Evolutionary conservation across 2,113 vertebrate genomes (phyloP), one percentile per base, ranked within the genome.

Genomic region (Hiodon tergisus): DNA sequence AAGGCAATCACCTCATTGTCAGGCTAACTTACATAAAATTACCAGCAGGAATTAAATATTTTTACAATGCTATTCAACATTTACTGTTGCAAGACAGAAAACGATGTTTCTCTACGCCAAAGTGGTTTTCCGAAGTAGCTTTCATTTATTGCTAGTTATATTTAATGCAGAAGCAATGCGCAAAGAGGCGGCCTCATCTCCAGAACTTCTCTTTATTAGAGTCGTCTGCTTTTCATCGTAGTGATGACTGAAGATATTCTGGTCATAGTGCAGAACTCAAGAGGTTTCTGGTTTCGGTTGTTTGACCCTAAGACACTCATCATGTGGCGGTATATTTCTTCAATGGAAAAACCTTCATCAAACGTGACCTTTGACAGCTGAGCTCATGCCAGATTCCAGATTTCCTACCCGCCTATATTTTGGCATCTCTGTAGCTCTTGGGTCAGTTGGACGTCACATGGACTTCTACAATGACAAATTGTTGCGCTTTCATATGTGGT

Each of bases 391-490:
- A 46, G 46, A 66, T 75, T 52, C 57, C 69, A 58, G 46, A 1
- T 31, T 31, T 31, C 31, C 31, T 31, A 31, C 31, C 31, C 31
- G 31, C 31, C 31, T 31, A 31, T 31, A 31, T 31, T 31, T 31
- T 57, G 17, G 13, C 60, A 67, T 65, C 52, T 54, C 70, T 77
- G 69, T 77, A 55, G 72, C 69, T 47, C 55, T 68, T 76, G 69
- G 50, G 57, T 79, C 74, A 76, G 57, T 9, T 46, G 68, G 73
- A 72, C 78, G 72, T 63, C 60, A 62, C 60, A 67, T 50, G 60
- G 69, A 75, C 78, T 63, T 63, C 58, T 57, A 10, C 10, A 2
- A 10, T 57, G 10, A 57, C 10, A 57, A 57, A 31, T 31, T 31
- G 31, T 31, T 2, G 31, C 31, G 31, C 31, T 31, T 31, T 31